Evolutionary conservation across 2,113 vertebrate species (phyloP), one percentile per base, ranked within the genome.

Genomic region (Sebastes schlegelii): DNA sequence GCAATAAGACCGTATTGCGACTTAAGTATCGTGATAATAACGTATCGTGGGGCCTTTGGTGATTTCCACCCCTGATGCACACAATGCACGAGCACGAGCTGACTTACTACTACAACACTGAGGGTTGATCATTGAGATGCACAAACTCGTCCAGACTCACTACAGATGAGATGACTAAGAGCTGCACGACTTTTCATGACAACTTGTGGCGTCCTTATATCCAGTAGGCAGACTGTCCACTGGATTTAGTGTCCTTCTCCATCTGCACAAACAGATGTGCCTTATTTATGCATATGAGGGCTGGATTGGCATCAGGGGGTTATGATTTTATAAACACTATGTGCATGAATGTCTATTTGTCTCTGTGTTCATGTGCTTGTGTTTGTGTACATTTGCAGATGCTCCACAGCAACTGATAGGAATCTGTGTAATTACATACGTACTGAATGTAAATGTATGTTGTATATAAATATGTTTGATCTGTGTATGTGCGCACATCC

Each of bases 121-220:
- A 54, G 76, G 61, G 79, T 64, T 54, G 5, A 72, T 77, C 16
- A 52, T n/a, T 49, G 12, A 75, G 21, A 60, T 13, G 21, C 42
- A 46, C 8, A 48, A 34, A 42, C 66, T 68, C 34, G 9, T 34
- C 46, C 61, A 70, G 21, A 45, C 72, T 57, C 62, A 69, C 17
- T 72, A 63, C 42, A 14, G n/a, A 52, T 63, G 79, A 85, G 26
- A 58, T 72, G 75, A 82, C 68, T 68, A 77, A 82, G 71, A 70
- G 68, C 48, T 43, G 60, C 67, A 77, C n/a, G 16, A 70, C 70
- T 73, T 85, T 82, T 72, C 58, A 82, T 69, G 77, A 85, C 57
- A 85, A 74, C 86, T 88, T 84, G 83, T 83, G 82, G 84, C 46
- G 52, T 82, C 75, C 45, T 89, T 76, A 75, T 69, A 84, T 86